Evolutionary conservation across 2,797 vertebrate genomes (phyloP).

Genomic region (Trichosurus vulpecula): DNA sequence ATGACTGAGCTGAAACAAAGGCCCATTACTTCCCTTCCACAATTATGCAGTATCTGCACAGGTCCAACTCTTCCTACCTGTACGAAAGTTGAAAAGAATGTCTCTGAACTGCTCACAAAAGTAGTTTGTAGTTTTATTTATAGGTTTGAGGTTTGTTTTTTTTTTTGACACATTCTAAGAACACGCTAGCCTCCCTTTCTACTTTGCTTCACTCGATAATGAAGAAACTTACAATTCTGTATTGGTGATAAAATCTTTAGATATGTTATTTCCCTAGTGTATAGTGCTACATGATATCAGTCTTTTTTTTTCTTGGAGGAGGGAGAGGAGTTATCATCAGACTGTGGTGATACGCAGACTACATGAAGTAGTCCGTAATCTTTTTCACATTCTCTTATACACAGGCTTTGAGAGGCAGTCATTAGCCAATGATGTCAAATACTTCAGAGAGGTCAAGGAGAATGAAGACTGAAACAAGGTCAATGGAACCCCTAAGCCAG

Average conservation of each 20-base stretch:
- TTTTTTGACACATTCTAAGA: background rate
- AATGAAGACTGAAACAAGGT: background rate
- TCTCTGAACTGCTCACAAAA: background rate
- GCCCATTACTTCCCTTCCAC: background rate
- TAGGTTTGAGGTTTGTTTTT: background rate
- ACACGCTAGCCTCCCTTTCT: background rate
- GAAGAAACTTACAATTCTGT: background rate
- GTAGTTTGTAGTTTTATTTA: background rate
- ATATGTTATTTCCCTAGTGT: conserved; percentile 15
- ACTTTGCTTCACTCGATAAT: conserved; percentile 8
- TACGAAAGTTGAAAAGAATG: background rate
- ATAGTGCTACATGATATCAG: background rate
- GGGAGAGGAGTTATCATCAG: background rate
- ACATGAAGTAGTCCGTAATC: background rate
- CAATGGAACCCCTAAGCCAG: background rate
- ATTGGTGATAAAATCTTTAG: background rate
- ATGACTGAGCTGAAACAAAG: background rate
- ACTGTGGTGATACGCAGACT: background rate
- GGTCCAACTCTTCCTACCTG: background rate
- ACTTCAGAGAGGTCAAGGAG: background rate
- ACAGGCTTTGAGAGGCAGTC: background rate
- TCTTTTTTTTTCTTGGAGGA: background rate
- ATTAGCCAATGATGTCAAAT: background rate
- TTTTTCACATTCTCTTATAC: conserved; percentile 22
- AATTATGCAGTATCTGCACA: background rate